phyloP scores from a whole-genome alignment of 2,113 vertebrate species.

The Takifugu bimaculatus region DNA sequence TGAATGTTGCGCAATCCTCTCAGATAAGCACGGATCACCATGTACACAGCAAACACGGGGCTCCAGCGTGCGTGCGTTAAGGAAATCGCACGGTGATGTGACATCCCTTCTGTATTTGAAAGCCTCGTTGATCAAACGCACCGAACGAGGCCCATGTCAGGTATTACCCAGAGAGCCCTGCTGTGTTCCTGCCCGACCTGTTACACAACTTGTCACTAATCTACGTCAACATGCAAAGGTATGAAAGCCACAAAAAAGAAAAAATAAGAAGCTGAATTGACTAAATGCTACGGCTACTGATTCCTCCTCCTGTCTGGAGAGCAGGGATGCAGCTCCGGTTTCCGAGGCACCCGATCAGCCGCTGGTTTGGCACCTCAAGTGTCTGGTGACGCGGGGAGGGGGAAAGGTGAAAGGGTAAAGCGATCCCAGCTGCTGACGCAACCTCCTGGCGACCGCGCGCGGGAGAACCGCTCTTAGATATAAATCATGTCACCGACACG shows the following conservation, averaged over 20 bases:
- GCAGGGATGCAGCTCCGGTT: constrained; percentile 33
- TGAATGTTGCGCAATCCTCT: constrained; percentile 52
- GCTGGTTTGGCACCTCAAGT: constrained; percentile 33
- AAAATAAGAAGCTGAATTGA: background rate
- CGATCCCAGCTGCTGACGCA: constrained; percentile 54
- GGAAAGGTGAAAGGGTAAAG: constrained; percentile 61
- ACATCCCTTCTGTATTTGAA: background rate
- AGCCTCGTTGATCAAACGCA: background rate
- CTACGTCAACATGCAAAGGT: constrained; percentile 5
- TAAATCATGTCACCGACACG: constrained; percentile 54
- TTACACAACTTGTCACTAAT: constrained; percentile 20
- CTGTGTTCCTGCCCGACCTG: constrained; percentile 1
- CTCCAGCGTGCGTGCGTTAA: constrained; percentile 3
- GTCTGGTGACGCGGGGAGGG: constrained; percentile 22
- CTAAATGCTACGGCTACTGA: constrained; percentile 1
- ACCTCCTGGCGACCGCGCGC: constrained; percentile 12
- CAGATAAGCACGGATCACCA: constrained; percentile 40
- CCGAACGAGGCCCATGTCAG: constrained; percentile 7
- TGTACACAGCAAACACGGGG: background rate
- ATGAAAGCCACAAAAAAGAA: constrained; percentile 12
- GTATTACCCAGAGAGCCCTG: constrained; percentile 7
- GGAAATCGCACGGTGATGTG: constrained; percentile 5
- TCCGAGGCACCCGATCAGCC: constrained; percentile 33
- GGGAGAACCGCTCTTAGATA: constrained; percentile 44
- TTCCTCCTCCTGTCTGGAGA: constrained; percentile 10